Percentiles rank a stretch among this genome's conserved stretches.
Conservation (phyloP, 2,888 invertebrate species). For the Blera fallax region DNA sequence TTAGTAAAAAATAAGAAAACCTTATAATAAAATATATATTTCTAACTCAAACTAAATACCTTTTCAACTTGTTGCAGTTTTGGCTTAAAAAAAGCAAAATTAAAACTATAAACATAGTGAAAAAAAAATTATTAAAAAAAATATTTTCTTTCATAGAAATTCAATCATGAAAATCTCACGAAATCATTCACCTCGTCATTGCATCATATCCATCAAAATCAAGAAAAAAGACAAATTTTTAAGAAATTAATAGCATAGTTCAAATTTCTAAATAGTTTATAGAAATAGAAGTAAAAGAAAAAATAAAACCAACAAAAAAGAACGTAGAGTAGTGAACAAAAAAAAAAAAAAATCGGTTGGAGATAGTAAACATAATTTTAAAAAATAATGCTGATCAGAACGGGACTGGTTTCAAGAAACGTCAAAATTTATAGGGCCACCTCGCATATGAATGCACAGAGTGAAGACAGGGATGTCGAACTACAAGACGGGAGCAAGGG, state of each 20-base stretch:
- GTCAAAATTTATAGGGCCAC: neutral
- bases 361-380: too few species aligned
- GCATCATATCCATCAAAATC: conserved; percentile 61
- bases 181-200: conserved; percentile 55
- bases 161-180: conserved; percentile 16
- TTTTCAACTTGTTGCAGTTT: conserved; percentile 41
- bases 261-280: conserved; percentile 47
- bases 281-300: neutral
- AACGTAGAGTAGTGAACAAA: conserved; percentile 17
- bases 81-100: neutral
- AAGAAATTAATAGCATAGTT: conserved; percentile 52
- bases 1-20: conserved; percentile 9
- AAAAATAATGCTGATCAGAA: neutral
- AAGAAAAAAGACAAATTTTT: conserved; percentile 31
- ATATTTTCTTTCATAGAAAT: conserved; percentile 11
- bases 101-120: neutral
- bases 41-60: conserved; percentile 22
- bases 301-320: neutral
- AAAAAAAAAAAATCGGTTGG: neutral
- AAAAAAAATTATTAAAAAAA: neutral
- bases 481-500: too few species aligned
- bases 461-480: too few species aligned
- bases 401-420: neutral
- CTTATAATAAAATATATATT: conserved; percentile 10
- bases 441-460: too few species aligned